Percentiles rank a stretch among this genome's conserved stretches.
These are phyloP conservation scores for Indri indri DNA, from an alignment of 2,113 vertebrate genomes.

Conservation along the genomic window DNA sequence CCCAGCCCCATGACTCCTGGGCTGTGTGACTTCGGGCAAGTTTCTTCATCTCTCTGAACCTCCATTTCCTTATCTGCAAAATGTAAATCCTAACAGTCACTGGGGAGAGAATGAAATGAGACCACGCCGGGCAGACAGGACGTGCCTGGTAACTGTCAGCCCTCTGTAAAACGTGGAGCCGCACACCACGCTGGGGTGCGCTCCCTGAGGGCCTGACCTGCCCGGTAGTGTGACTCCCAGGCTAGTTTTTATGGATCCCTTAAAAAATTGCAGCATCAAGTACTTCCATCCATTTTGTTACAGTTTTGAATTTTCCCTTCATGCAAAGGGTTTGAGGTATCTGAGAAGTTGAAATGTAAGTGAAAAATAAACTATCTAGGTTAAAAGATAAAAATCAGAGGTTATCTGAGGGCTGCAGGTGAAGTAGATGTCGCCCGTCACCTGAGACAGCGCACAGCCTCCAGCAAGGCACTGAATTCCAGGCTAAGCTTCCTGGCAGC, in stretches of 20 bases:
- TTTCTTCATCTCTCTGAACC: neutral
- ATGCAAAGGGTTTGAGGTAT: neutral
- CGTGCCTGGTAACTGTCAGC: fast-evolving
- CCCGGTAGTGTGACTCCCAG: neutral
- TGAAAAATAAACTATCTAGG: neutral
- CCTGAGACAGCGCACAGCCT: neutral
- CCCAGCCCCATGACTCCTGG: neutral
- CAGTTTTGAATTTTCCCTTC: neutral
- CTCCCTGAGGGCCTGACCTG: neutral
- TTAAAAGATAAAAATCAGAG: neutral
- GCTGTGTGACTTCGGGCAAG: neutral
- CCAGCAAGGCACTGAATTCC: neutral
- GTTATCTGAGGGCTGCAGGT: neutral
- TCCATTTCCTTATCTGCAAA: neutral
- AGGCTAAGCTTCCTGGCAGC: neutral
- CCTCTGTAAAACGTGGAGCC: neutral
- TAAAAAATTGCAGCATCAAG: neutral
- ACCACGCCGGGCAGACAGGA: neutral
- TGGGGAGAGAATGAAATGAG: neutral
- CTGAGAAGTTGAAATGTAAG: constrained; percentile 5
- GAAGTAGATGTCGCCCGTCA: neutral
- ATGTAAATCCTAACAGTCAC: neutral
- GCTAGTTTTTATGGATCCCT: neutral
- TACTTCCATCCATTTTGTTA: neutral
- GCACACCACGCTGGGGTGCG: neutral